Base-by-base conservation (phyloP, 2,888 invertebrate species). In the Mythimna pallens region DNA sequence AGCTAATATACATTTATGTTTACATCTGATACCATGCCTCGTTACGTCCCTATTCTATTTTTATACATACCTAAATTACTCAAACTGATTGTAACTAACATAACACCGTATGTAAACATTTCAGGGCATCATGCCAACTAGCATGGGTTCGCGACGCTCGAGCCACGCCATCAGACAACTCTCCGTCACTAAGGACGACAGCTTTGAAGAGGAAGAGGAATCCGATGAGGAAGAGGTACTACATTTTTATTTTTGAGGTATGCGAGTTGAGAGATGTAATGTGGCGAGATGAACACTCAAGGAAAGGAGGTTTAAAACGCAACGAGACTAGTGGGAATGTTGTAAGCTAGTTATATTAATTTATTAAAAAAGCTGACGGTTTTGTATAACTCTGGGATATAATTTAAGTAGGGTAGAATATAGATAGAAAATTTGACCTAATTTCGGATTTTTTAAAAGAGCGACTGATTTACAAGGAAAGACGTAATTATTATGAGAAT, bases 211-310 rank as follows among this genome's bases (percentile, higher is more conserved):
- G 86, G 96, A 96, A 85, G 94, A 95, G 40, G 96, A 96, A 83
- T 96, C 96, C n/a, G 96, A 97, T 68, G 94, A 92, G 36, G 97
- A 96, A 80, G 97, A 96, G 92, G 96, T 96, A 52, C n/a, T 52
- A 3, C 7, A 30, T n/a, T n/a, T 20, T 52, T n/a, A n/a, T n/a
- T n/a, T n/a, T 17, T 17, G n/a, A 2, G 17, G 1, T n/a, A 9
- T 20, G n/a, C 8, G 9, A 52, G 8, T 2, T 43, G 8, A n/a
- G 17, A 8, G 50, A 14, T 50, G 7, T 50, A 7, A 50, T 50
- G 2, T 20, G 20, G 50, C 20, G 50, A 50, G 6, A 50, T 20
- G 20, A 50, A 1, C 50, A 50, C 20, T 50, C 6, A 50, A 5
- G 7, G 50, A 50, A 50, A 50, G 7, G 20, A 50, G 8, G 20